Base-by-base conservation (phyloP, 2,797 vertebrate genomes). In the Esox lucius region DNA sequence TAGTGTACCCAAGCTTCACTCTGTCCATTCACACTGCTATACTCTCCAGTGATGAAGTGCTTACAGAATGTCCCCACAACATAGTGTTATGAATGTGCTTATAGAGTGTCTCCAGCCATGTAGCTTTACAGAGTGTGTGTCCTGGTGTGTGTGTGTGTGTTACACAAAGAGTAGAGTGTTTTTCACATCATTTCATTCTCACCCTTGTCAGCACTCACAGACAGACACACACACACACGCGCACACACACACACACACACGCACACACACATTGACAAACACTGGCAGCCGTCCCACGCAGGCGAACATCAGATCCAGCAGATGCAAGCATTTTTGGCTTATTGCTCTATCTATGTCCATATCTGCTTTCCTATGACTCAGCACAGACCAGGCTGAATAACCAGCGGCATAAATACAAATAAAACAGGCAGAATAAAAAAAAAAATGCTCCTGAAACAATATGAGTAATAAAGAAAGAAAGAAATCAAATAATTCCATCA, bases 401-500 rank as follows among this genome's bases (percentile, higher is more conserved):
- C 87, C 87, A 85, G 81, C 68, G 87, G 90, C 87, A 13, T 75
- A 53, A 35, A 88, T 87, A 87, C 87, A 87, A 90, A 91, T 91
- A 89, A 88, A 90, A 80, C 81, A 79, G 72, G 84, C 83, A 85
- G 85, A 85, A 90, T 89, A 89, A 88, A 87, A 84, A 85, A 89
- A 88, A 87, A 84, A 85, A 84, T 74, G 80, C 78, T 81, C 74
- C 78, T 85, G 80, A 87, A 86, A 91, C 88, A 91, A 91, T 91
- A 88, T 84, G 86, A 92, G 86, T 89, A 90, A 85, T 89, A 85
- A 92, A 92, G 86, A 49, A 24, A 77, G 81, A 86, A 90, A 89
- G 78, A 87, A 90, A 90, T 87, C 85, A 88, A 89, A 89, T 83
- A 31, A 73, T 72, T 73, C 83, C 86, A 81, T 76, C 84, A 91